Base-by-base conservation (phyloP, 2,113 vertebrate species). In the Synchiropus splendidus region DNA sequence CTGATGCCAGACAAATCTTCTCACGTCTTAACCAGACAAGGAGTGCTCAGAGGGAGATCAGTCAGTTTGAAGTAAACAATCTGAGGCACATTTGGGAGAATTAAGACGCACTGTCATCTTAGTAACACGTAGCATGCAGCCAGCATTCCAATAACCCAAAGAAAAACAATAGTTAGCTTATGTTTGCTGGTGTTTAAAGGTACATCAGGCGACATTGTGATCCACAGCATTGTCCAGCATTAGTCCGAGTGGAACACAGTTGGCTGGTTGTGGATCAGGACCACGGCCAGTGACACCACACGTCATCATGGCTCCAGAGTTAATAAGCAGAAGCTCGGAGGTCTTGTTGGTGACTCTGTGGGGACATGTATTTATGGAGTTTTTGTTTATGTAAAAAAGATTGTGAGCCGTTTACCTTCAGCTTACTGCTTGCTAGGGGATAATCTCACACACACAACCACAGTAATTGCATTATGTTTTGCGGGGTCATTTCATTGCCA, bases 311-410 rank as follows among this genome's bases (percentile, higher is more conserved):
- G 51, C 12, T 46, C 51, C 45, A 66, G 32, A 54, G 61, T 78
- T 74, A 66, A 82, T 82, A 72, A 78, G 55, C 62, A 65, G 61
- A 52, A 72, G 52, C 75, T 67, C 74, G 51, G 13, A 69, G 72
- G 65, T 64, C 72, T 56, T 37, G 52, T 42, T 67, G 63, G 63
- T 55, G 58, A 51, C 54, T 61, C 49, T 4, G 57, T 64, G 67
- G 67, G 51, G 52, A 31, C 68, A 17, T 46, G 69, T 76, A 83
- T 79, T 73, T 70, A 63, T 67, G 75, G 79, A 83, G 71, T 74
- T 76, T 83, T 78, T 83, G 78, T 83, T 85, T 77, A 72, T 77
- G 76, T 76, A 72, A 71, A 77, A 81, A 82, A 74, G 78, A 64
- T 69, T 30, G 72, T 67, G 76, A 78, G 75, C 70, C 56, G 67